Base-by-base conservation (phyloP, 2,113 vertebrate species). In the Todiramphus saurophagus region DNA sequence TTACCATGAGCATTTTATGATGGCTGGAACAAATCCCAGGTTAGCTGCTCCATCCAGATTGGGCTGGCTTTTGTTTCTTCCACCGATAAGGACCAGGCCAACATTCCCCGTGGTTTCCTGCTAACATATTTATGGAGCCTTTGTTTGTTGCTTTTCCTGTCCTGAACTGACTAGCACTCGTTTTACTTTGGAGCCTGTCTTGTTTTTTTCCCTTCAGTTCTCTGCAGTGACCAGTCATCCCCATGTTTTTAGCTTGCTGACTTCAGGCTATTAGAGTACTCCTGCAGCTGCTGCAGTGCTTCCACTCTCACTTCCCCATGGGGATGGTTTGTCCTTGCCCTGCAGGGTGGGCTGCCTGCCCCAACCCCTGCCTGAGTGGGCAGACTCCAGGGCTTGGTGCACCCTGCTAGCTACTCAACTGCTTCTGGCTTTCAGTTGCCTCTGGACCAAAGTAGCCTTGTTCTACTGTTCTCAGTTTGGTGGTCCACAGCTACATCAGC, bases 61-160 rank as follows among this genome's bases (percentile, higher is more conserved):
- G 3, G 68, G 68, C 91, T 94, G 75, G n/a, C 62, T 91, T 96
- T 96, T 95, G 78, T 94, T 96, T 96, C 60, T 59, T 76, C 50
- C 2, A 0, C 30, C 1, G 93, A 96, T 97, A 96, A 95, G 93
- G 74, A 83, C 80, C 84, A 91, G 92, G 76, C 85, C 1, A 1
- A 91, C 70, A 86, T 95, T 96, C 70, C 59, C 70, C 84, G 59
- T 89, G 87, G 87, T 96, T 96, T 94, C 84, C 89, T 82, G 74
- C 75, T 80, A 69, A 77, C 9, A 2, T 96, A 88, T 88, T 96
- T 96, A 67, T 59, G 87, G 93, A 95, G 59, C 59, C 59, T 85
- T 91, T 91, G 37, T 67, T 80, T 91, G 69, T 91, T 95, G 75
- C 67, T 39, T 83, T 94, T 90, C 4, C 7, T 73, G 35, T 89